Base-by-base conservation (phyloP, 2,888 invertebrate species). In the Halocaridina rubra region DNA sequence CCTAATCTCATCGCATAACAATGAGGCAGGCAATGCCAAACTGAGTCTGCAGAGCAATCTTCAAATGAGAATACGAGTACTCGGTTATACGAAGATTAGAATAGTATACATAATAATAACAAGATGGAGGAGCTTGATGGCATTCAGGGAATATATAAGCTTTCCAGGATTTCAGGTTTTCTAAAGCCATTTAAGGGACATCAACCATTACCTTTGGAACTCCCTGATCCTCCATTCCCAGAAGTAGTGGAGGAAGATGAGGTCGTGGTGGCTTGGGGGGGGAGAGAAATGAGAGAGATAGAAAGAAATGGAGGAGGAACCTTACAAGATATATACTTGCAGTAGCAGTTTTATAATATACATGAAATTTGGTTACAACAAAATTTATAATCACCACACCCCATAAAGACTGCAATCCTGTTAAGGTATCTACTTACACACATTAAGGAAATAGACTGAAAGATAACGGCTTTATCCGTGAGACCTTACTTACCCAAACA, bases 171-270 rank as follows among this genome's bases (percentile, higher is more conserved):
- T n/a, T n/a, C n/a, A n/a, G n/a, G n/a, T n/a, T n/a, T n/a, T n/a
- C n/a, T n/a, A n/a, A n/a, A n/a, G n/a, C n/a, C n/a, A n/a, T n/a
- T 33, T 19, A 19, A 3, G 27, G 61, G 74, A 71, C 39, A 24
- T 27, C n/a, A 29, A 29, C 19, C 29, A 64, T 84, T 84, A 84
- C 84, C 84, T 84, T 84, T 84, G 3, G 78, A 39, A 39, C 79
- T 79, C 57, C 79, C 84, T 74, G 84, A 39, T 29, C 84, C 84
- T 84, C 84, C 84, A 79, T 84, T 84, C 61, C 84, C 79, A 30
- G 84, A 33, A 79, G 72, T 79, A 74, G 78, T 74, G 78, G 84
- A 74, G 75, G 84, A 79, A 71, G 78, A 30, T 24, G 84, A 79
- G 75, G 84, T 76, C 69, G 84, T 33, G 67, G 79, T 72, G 75